Conservation (phyloP, 2,113 vertebrate genomes). For the Mastomys coucha region DNA sequence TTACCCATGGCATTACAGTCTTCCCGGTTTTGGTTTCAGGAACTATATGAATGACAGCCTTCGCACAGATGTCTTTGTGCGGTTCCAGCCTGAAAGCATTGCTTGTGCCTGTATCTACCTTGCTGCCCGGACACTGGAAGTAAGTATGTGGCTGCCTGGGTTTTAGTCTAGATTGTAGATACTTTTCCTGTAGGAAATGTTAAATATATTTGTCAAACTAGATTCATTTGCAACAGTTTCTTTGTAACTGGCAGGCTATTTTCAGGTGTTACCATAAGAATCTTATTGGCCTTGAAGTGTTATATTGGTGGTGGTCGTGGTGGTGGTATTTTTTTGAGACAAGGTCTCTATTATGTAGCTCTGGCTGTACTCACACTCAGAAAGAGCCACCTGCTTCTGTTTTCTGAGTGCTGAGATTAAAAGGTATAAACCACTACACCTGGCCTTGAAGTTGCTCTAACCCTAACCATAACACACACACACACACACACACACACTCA, state of each 20-base stretch:
- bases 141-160: slow-evolving; percentile 32
- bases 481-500: no score
- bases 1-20: background rate
- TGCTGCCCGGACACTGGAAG: slow-evolving; percentile 91
- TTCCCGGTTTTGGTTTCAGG: slow-evolving; percentile 83
- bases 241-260: background rate
- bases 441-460: no score
- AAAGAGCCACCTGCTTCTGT: background rate
- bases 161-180: background rate
- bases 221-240: accelerated
- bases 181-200: background rate
- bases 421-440: no score
- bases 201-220: accelerated
- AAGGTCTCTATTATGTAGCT: background rate
- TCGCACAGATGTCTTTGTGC: slow-evolving; percentile 92
- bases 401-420: no score
- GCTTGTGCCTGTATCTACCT: slow-evolving; percentile 93
- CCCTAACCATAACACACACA: no score
- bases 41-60: slow-evolving; percentile 95
- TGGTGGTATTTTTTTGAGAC: background rate
- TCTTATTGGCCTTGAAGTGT: background rate
- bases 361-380: background rate
- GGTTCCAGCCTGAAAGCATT: slow-evolving; percentile 92
- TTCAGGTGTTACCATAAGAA: background rate
- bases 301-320: background rate